Conservation (phyloP, 1,140 invertebrate species). For the Camponotus vicinus region DNA sequence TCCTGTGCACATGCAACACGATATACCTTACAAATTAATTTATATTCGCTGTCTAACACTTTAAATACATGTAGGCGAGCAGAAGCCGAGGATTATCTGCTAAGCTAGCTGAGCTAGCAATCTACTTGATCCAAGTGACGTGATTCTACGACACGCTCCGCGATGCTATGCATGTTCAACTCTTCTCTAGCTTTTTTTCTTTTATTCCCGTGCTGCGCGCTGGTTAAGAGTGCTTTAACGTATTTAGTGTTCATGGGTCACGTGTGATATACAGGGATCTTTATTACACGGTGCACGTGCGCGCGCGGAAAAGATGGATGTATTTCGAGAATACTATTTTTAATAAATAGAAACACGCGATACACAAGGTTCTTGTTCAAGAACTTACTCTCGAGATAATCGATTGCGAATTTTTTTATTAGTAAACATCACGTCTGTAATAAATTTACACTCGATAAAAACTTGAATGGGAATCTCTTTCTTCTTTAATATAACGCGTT, state of each 20-base stretch:
- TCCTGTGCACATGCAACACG: neutral
- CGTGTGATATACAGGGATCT: neutral
- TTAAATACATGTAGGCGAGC: slow-evolving; percentile 1
- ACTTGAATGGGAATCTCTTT: no score
- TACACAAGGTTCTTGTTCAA: no score
- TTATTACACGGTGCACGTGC: neutral
- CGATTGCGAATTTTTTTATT: no score
- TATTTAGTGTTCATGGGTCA: slow-evolving; percentile 11
- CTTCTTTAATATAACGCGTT: no score
- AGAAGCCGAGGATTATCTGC: slow-evolving; percentile 38
- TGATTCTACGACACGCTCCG: slow-evolving; percentile 20
- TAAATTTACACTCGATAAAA: no score
- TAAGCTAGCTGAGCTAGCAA: slow-evolving; percentile 40
- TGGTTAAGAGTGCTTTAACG: slow-evolving; percentile 1
- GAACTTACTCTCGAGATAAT: no score
- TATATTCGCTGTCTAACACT: neutral
- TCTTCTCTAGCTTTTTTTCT: slow-evolving; percentile 14
- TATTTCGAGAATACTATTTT: neutral
- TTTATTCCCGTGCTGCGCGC: neutral
- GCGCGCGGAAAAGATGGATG: no score
- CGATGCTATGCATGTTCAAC: slow-evolving; percentile 4
- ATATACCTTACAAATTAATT: slow-evolving; percentile 4
- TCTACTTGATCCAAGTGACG: slow-evolving; percentile 44
- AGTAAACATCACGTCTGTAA: no score
- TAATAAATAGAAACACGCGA: neutral